These are phyloP conservation scores for Trachemys scripta DNA, from an alignment of 2,113 vertebrate genomes.

Conservation along the genomic window DNA sequence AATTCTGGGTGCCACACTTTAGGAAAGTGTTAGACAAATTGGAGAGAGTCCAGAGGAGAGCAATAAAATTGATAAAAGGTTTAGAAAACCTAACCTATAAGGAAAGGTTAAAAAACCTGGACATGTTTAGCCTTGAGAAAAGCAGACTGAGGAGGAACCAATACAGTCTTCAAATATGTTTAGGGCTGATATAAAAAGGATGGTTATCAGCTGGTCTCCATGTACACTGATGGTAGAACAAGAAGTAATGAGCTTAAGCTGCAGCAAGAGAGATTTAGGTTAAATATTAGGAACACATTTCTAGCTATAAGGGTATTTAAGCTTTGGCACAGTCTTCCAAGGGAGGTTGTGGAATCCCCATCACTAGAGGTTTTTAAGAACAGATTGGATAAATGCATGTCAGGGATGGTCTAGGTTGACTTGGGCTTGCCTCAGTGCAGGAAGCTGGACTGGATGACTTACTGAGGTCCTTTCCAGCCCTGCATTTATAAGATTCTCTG, in stretches of 20 bases:
- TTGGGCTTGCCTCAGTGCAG: accelerated
- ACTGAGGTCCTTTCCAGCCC: neutral
- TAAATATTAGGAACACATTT: neutral
- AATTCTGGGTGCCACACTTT: neutral
- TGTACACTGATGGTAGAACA: neutral
- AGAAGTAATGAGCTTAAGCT: neutral
- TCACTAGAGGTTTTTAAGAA: neutral
- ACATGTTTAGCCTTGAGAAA: neutral
- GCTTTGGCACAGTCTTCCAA: neutral
- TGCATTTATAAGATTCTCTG: neutral
- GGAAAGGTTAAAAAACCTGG: neutral
- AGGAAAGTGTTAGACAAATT: neutral
- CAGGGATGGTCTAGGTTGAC: neutral
- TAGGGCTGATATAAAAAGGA: neutral
- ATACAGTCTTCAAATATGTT: neutral
- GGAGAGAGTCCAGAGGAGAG: neutral
- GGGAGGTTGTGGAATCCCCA: neutral
- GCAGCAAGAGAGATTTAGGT: neutral
- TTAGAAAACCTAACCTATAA: neutral
- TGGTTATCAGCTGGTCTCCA: neutral
- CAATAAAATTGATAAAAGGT: neutral
- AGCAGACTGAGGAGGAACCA: neutral
- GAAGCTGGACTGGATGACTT: slow-evolving; percentile 11
- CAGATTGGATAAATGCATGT: neutral
- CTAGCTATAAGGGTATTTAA: neutral